phyloP scores from a whole-genome alignment of 2,797 vertebrate species.

The Paguma larvata region DNA sequence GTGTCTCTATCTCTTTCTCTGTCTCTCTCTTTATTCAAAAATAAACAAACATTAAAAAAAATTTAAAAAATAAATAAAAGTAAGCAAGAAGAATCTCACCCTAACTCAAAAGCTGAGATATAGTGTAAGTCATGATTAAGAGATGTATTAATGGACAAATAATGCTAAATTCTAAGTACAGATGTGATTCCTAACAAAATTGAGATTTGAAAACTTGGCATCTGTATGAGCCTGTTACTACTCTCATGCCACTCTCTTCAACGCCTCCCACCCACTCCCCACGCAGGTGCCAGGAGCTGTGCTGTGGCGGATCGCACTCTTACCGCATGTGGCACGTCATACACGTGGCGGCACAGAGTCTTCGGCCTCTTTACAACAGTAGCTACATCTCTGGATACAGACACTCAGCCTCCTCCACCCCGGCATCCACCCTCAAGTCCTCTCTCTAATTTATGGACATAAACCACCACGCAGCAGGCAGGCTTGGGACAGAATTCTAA shows the following conservation, averaged over 20 bases:
- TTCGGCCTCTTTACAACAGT: neutral
- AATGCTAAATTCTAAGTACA: constrained; percentile 27
- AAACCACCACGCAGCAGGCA: constrained; percentile 34
- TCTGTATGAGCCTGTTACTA: neutral
- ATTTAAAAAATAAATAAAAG: too few relatives aligned
- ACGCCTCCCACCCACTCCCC: neutral
- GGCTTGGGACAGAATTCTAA: neutral
- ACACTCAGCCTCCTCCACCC: neutral
- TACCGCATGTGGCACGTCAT: neutral
- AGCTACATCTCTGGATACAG: neutral
- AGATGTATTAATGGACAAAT: constrained; percentile 16
- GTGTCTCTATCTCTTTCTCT: too few relatives aligned
- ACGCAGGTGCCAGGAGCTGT: neutral
- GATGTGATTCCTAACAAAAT: neutral
- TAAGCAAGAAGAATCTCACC: neutral
- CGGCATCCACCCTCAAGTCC: neutral
- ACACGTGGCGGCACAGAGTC: neutral
- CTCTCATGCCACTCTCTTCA: neutral
- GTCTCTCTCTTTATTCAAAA: too few relatives aligned
- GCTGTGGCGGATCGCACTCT: neutral
- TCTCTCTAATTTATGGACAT: constrained; percentile 11
- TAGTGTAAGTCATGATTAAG: neutral
- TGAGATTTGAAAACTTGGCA: constrained; percentile 12
- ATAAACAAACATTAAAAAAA: too few relatives aligned
- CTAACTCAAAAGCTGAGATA: constrained; percentile 47